Evolutionary conservation across 2,888 invertebrate genomes (phyloP), one percentile per base, ranked within the genome.

Genomic region (Zaprionus obscuricornis): DNA sequence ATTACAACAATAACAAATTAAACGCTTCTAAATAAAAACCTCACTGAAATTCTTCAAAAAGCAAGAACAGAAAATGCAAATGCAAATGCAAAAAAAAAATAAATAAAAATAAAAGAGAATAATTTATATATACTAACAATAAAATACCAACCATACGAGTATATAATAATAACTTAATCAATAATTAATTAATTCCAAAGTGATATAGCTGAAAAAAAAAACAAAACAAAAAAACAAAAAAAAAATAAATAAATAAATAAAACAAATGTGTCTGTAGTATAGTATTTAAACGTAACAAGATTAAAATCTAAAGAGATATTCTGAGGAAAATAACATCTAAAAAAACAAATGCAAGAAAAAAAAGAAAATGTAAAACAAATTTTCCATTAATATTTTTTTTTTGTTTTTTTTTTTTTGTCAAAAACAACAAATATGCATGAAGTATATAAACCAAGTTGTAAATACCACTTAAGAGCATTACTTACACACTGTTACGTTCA

Each of bases 11-110:
- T 55, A 55, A 55, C 59, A 56, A 50, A 55, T 45, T 11, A 66
- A 79, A 85, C 84, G 74, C 86, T 86, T 83, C 77, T 84, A 71
- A n/a, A n/a, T n/a, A n/a, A 74, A 78, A 82, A 84, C 88, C 88
- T 88, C 88, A 88, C 88, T 77, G 88, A 88, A 88, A 88, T 88
- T 88, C 88, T 88, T 88, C 87, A 67, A 70, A 56, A 57, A 63
- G 58, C 54, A 65, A 64, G 36, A 47, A 24, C 36, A 43, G 13
- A 54, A 26, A 37, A 14, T 11, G 8, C 14, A 33, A 5, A 55
- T n/a, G n/a, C n/a, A n/a, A n/a, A n/a, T n/a, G n/a, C n/a, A 45
- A 45, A 46, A 33, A 51, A 43, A 59, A 56, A 64, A 47, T 39
- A 37, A 52, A 43, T 20, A 42, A 39, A 62, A 57, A 42, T 34